A percentile compares a stretch with the other conserved stretches of the same genome.
phyloP scores from a whole-genome alignment of 2,797 vertebrate species.

The Rhynchotus rufescens region DNA sequence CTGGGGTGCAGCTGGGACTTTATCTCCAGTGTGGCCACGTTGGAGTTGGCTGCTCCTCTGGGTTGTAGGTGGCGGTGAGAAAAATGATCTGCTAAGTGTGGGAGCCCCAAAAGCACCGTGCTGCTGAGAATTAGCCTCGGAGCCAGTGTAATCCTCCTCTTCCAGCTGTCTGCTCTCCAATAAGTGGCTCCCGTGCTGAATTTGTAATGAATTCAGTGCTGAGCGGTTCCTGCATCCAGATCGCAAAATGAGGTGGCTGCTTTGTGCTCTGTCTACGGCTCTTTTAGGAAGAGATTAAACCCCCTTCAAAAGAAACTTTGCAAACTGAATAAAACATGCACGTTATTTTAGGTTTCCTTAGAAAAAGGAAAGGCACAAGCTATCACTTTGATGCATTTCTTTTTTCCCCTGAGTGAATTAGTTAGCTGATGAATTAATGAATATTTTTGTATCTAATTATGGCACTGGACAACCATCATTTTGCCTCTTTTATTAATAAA shows the following conservation, averaged over 20 bases:
- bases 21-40: not conserved
- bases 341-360: not conserved
- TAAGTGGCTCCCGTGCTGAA: not conserved
- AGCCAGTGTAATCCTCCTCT: not conserved
- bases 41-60: not conserved
- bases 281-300: slow-evolving; percentile 8
- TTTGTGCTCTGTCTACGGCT: not conserved
- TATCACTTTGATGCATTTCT: not conserved
- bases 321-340: slow-evolving; percentile 9
- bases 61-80: fast-evolving
- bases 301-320: not conserved
- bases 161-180: not conserved
- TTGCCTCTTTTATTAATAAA: not conserved
- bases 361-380: not conserved
- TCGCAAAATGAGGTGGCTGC: not conserved
- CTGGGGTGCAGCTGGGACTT: not conserved
- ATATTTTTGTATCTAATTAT: slow-evolving; percentile 16
- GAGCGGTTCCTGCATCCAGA: not conserved
- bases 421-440: slow-evolving; percentile 17
- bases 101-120: not conserved
- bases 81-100: not conserved
- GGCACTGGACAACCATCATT: not conserved
- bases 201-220: not conserved
- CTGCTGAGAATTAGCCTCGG: not conserved
- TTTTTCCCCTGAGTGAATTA: not conserved